Conservation (phyloP, 2,113 vertebrate species). For the Columba janthina region DNA sequence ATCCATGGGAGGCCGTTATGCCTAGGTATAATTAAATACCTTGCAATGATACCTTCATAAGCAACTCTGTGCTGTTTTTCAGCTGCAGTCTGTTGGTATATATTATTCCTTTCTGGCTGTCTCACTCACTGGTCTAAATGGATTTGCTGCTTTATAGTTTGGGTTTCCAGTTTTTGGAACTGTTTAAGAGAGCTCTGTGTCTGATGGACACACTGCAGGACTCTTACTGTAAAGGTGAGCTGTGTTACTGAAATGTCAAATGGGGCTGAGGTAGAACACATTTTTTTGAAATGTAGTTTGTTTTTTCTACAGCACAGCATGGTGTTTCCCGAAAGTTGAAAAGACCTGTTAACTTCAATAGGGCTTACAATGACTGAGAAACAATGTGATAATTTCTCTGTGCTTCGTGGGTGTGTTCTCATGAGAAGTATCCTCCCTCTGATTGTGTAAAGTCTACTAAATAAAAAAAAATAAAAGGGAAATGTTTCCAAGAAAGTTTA, state of each 20-base stretch:
- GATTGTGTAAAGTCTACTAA: neutral
- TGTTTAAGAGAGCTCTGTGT: neutral
- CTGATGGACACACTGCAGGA: neutral
- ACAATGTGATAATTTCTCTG: neutral
- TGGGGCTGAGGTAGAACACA: neutral
- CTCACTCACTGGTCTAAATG: neutral
- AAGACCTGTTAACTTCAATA: neutral
- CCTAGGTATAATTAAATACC: neutral
- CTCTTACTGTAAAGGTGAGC: neutral
- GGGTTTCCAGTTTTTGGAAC: neutral
- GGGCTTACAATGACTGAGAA: neutral
- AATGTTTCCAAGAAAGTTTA: neutral
- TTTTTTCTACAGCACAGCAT: neutral
- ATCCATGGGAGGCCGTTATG: accelerated
- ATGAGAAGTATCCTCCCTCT: neutral
- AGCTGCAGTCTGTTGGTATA: neutral
- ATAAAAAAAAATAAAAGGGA: neutral
- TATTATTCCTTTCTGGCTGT: neutral
- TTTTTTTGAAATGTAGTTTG: neutral
- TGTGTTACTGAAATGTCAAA: neutral
- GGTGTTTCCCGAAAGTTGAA: neutral
- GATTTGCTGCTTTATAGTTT: neutral
- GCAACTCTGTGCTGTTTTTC: neutral
- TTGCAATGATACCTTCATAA: neutral
- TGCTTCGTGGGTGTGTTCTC: neutral